Evolutionary conservation across 1,140 invertebrate species (phyloP).

Genomic region (Euwallacea similis): DNA sequence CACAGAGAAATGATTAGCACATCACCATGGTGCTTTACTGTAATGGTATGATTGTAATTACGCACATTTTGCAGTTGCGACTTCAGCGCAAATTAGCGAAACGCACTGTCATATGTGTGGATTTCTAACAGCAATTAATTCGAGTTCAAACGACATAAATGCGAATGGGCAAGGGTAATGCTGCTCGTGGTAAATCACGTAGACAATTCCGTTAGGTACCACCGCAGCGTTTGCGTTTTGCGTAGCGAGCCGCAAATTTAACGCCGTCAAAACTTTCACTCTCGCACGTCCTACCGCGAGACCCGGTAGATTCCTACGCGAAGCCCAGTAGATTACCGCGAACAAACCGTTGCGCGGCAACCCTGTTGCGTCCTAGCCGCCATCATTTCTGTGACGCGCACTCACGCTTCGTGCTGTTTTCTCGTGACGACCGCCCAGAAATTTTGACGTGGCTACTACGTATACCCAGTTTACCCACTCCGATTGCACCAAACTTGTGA

Average conservation of each 20-base stretch:
- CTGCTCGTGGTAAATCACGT: neutral
- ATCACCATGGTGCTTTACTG: too few relatives aligned
- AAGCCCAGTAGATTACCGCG: neutral
- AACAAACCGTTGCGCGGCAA: neutral
- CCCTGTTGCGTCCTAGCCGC: slow-evolving; percentile 43
- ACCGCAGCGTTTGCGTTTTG: neutral
- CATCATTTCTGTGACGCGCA: slow-evolving; percentile 69
- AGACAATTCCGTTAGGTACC: neutral
- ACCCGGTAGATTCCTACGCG: neutral
- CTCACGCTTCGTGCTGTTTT: slow-evolving; percentile 61
- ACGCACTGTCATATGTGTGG: too few relatives aligned
- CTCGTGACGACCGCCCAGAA: slow-evolving; percentile 87
- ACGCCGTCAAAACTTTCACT: neutral
- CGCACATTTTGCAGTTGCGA: too few relatives aligned
- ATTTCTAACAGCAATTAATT: too few relatives aligned
- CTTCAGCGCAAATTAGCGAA: too few relatives aligned
- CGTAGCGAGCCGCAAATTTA: neutral
- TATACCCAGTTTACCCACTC: slow-evolving; percentile 87
- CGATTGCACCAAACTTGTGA: slow-evolving; percentile 89
- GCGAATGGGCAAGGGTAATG: too few relatives aligned
- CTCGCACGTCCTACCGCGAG: neutral
- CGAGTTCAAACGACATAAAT: too few relatives aligned
- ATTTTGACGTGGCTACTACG: slow-evolving; percentile 94
- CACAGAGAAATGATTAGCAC: too few relatives aligned
- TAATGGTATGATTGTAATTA: too few relatives aligned